phyloP scores from a whole-genome alignment of 2,888 invertebrate species.

The Syrphus vitripennis region DNA sequence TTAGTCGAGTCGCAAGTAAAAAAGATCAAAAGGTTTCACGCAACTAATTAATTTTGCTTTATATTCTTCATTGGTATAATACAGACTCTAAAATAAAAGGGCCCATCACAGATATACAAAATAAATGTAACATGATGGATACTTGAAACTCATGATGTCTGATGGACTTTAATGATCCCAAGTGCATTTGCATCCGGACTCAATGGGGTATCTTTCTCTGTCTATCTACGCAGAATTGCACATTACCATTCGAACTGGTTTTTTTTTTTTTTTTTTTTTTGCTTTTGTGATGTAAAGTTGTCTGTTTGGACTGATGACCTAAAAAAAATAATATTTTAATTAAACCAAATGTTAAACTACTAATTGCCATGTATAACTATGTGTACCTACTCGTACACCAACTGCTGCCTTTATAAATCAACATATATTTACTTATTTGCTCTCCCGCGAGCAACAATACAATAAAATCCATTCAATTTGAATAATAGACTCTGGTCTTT shows the following conservation, averaged over 20 bases:
- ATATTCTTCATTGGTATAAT: not conserved
- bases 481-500: slow-evolving; percentile 8
- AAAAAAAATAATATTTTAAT: slow-evolving; percentile 57
- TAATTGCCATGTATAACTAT: slow-evolving; percentile 59
- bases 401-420: too few species aligned
- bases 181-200: slow-evolving; percentile 20
- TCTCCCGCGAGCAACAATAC: slow-evolving; percentile 12
- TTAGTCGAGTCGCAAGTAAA: too few species aligned
- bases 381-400: too few species aligned
- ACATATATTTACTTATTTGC: not conserved
- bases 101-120: not conserved
- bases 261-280: not conserved
- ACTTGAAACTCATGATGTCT: slow-evolving; percentile 6
- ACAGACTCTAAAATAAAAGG: not conserved
- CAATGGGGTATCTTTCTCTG: not conserved
- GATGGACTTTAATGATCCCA: slow-evolving; percentile 7
- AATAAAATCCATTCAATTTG: slow-evolving; percentile 45
- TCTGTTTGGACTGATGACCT: slow-evolving; percentile 56
- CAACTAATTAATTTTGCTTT: not conserved
- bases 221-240: not conserved
- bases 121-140: not conserved
- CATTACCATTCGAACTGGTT: not conserved
- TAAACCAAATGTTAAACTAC: slow-evolving; percentile 59
- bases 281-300: not conserved
- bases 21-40: not conserved